Base-by-base conservation (phyloP, 2,888 invertebrate species). In the Plebejus anna region DNA sequence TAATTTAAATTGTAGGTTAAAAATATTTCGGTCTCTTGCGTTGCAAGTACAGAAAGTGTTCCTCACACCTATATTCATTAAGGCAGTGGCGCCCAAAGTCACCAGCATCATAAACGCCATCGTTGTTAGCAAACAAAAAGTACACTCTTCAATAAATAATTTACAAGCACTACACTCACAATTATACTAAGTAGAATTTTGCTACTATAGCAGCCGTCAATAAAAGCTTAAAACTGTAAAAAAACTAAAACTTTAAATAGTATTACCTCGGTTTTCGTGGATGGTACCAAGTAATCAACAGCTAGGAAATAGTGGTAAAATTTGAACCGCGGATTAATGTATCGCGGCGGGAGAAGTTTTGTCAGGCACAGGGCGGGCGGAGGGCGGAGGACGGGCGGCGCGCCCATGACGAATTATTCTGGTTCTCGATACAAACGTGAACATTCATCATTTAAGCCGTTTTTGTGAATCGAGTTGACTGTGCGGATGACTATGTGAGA, bases 331-430 rank as follows among this genome's bases (percentile, higher is more conserved):
- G 38, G 70, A 42, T 38, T 71, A 42, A 71, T 71, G 71, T 22
- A 71, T 71, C 71, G 71, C 71, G 71, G 22, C n/a, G n/a, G 38
- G 22, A 38, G 42, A 71, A 71, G 38, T 71, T 71, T 42, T 71
- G 42, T 71, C 71, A 71, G 71, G 42, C 38, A 38, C 1, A n/a
- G 57, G 57, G 57, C 7, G n/a, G 59, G 22, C n/a, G 59, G 6
- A n/a, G 7, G 51, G 13, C 47, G 11, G 11, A 11, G 61, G 61
- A 22, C 57, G 57, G 57, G 57, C 7, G 22, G 57, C 57, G 57
- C 57, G 22, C 57, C 22, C 61, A 28, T 71, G 71, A 71, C 71
- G 71, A 71, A 36, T 42, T 22, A 42, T 71, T 70, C 38, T 38
- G 16, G 38, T n/a, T 70, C 38, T 22, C 71, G 36, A 71, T 71